Conservation (phyloP, 2,113 vertebrate species). For the Herpetotheres cachinnans region DNA sequence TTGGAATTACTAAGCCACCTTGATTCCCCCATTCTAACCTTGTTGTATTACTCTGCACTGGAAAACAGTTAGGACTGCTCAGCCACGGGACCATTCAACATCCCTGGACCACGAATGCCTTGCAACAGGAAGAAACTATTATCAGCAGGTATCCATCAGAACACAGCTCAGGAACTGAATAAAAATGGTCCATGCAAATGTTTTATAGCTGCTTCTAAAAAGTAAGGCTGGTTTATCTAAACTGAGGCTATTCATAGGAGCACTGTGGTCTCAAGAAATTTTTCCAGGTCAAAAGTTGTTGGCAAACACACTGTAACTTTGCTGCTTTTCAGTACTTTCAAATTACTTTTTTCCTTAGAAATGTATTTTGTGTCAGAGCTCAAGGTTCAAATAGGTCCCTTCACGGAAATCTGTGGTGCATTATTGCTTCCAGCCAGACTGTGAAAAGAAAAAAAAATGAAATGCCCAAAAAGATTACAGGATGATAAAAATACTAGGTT, state of each 20-base stretch:
- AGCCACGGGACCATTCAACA: neutral
- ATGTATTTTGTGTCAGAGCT: neutral
- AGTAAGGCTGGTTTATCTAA: neutral
- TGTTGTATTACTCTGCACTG: neutral
- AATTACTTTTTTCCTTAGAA: neutral
- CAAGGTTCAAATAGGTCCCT: neutral
- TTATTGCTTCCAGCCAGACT: neutral
- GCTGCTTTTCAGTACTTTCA: neutral
- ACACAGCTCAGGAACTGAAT: neutral
- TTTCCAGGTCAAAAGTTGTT: neutral
- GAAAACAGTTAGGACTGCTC: neutral
- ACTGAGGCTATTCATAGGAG: neutral
- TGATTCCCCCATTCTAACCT: neutral
- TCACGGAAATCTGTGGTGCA: neutral
- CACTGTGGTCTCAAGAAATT: neutral
- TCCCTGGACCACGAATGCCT: neutral
- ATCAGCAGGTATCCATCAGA: neutral
- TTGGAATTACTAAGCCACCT: neutral
- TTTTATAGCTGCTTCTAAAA: neutral
- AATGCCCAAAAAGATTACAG: rapidly evolving
- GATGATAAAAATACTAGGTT: neutral
- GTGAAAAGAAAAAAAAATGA: neutral
- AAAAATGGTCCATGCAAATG: neutral
- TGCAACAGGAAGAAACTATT: neutral
- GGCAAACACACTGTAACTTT: neutral